Conservation (phyloP, 2,797 vertebrate genomes). For the Sandelia bainsii region DNA sequence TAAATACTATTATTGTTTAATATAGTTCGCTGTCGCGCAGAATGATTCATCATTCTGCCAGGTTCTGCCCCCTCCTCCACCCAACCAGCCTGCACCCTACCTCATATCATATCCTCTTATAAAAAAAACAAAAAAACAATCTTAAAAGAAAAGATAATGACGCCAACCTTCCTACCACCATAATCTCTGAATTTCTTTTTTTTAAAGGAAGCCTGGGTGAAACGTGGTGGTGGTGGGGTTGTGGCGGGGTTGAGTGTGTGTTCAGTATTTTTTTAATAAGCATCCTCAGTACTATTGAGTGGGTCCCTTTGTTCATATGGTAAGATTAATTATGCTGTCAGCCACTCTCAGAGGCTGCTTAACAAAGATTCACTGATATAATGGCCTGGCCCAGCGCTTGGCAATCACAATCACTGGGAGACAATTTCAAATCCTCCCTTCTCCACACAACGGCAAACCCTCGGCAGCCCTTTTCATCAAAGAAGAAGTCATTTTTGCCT, state of each 20-base stretch:
- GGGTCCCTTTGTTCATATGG: slow-evolving; percentile 99
- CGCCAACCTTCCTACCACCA: slow-evolving; percentile 83
- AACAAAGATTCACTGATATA: slow-evolving; percentile 99
- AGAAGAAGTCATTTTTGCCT: slow-evolving; percentile 92
- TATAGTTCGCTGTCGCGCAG: slow-evolving; percentile 86
- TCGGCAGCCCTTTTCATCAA: slow-evolving; percentile 95
- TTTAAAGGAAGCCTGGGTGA: slow-evolving; percentile 35
- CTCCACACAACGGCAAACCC: slow-evolving; percentile 89
- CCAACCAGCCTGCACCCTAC: slow-evolving; percentile 59
- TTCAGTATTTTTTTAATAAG: slow-evolving; percentile 99
- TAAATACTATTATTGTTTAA: slow-evolving; percentile 84
- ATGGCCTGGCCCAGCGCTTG: slow-evolving; percentile 94
- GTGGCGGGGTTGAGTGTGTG: slow-evolving; percentile 68
- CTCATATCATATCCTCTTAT: slow-evolving; percentile 80
- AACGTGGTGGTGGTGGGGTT: slow-evolving; percentile 18
- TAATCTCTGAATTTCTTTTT: slow-evolving; percentile 81
- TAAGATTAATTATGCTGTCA: slow-evolving; percentile 99
- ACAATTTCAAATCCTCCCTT: slow-evolving; percentile 96
- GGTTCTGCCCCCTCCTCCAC: slow-evolving; percentile 63
- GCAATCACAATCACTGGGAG: slow-evolving; percentile 99
- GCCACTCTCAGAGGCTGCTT: slow-evolving; percentile 99
- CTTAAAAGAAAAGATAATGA: slow-evolving; percentile 88
- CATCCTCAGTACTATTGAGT: slow-evolving; percentile 99
- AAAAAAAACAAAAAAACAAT: slow-evolving; percentile 73
- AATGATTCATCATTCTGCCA: slow-evolving; percentile 88